Base-by-base conservation (phyloP, 2,888 invertebrate species). In the Aphodius sticticus region DNA sequence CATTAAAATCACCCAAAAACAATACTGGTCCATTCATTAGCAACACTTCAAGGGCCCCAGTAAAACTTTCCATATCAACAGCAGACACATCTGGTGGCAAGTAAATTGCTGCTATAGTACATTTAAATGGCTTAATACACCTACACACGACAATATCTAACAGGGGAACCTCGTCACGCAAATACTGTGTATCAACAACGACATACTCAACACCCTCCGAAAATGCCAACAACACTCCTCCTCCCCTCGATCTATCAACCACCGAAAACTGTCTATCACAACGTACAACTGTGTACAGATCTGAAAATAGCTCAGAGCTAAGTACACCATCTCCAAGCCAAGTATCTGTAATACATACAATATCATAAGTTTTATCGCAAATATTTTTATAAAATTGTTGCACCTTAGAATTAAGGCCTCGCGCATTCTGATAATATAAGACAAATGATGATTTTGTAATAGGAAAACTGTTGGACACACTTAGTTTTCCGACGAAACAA, bases 121-220 rank as follows among this genome's bases (percentile, higher is more conserved):
- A 53, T 53, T 53, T 53, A 53, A 53, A 53, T 53, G 53, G 53
- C 4, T 74, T 74, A 6, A n/a, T 16, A 72, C 37, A 36, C 36
- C 74, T 74, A 74, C 74, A 16, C 74, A 74, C 74, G 37, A 74
- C 35, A 74, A 37, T 74, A 74, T 53, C 53, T 12, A 53, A 53
- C 53, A 53, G 53, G 53, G 53, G 53, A 7, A 53, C 4, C 53
- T 53, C 53, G 12, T 9, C 53, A 53, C 53, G 53, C 53, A 53
- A 53, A 53, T 53, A 53, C 12, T 53, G 53, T 53, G 53, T 53
- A 53, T 53, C 53, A 53, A 53, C 53, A 53, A 53, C 53, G 53
- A 53, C 53, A 53, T 53, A 53, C 12, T 53, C 53, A 53, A 53
- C 53, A 53, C 53, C 53, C 53, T 53, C 53, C 53, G 53, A 53